Percentiles rank a stretch among this genome's conserved stretches.
Conservation (phyloP, 2,888 invertebrate species). For the Microctonus aethiopoides region DNA sequence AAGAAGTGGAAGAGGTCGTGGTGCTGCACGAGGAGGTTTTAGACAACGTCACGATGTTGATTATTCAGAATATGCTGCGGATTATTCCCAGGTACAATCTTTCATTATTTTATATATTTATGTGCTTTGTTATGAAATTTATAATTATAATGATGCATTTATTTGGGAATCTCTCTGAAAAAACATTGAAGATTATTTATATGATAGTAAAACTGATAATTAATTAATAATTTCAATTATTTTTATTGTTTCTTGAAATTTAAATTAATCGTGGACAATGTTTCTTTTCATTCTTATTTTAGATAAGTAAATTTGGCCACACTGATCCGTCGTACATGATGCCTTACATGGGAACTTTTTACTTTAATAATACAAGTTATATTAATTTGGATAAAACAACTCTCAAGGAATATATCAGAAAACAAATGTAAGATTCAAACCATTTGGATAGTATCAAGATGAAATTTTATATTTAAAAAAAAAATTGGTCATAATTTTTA, state of each 20-base stretch:
- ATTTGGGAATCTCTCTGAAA: conserved; percentile 43
- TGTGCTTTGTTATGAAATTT: neutral
- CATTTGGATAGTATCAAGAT: neutral
- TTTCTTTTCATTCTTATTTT: conserved; percentile 23
- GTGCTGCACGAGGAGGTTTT: conserved; percentile 67
- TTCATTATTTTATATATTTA: neutral
- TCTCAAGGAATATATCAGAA: conserved; percentile 85
- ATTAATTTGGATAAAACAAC: conserved; percentile 73
- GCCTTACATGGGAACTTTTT: conserved; percentile 73
- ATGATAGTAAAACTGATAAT: conserved; percentile 50
- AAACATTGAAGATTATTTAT: conserved; percentile 33
- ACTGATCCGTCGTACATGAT: conserved; percentile 64
- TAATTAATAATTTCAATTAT: neutral
- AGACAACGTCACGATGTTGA: conserved; percentile 68
- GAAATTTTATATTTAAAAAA: neutral
- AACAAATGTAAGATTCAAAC: conserved; percentile 83
- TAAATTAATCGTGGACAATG: neutral
- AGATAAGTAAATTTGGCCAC: conserved; percentile 62
- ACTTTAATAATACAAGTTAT: conserved; percentile 72
- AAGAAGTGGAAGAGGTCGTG: conserved; percentile 69
- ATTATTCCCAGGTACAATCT: conserved; percentile 66
- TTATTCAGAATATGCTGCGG: conserved; percentile 68
- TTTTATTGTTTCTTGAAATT: neutral
- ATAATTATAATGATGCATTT: conserved; percentile 14
- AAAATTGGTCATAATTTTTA: neutral